Conservation (phyloP, 2,113 vertebrate genomes). For the Tetrax tetrax region DNA sequence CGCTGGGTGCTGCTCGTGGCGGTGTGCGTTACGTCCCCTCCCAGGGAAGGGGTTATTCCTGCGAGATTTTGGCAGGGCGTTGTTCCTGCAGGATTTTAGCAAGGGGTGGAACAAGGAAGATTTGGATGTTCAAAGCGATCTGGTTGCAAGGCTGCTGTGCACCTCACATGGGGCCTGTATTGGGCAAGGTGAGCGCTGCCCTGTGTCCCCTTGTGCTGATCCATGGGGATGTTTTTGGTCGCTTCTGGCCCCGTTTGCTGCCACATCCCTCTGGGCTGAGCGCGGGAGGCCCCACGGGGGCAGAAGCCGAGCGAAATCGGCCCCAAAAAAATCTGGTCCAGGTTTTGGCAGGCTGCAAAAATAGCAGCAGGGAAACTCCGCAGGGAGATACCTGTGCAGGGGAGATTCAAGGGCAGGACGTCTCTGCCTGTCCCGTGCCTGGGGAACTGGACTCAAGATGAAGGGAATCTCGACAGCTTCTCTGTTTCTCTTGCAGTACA, state of each 20-base stretch:
- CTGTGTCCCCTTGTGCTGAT: fast-evolving
- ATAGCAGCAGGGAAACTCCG: neutral
- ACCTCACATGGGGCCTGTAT: too few species aligned
- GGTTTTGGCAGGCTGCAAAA: constrained; percentile 38
- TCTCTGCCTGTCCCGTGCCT: neutral
- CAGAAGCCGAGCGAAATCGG: neutral
- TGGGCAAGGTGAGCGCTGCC: neutral
- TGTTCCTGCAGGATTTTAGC: neutral
- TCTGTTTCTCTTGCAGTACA: constrained; percentile 78
- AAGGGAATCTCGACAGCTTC: neutral
- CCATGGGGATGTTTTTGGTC: fast-evolving
- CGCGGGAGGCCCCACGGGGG: neutral
- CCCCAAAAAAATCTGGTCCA: constrained; percentile 43
- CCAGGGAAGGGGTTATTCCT: neutral
- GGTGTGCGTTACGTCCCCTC: neutral
- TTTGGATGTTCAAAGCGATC: neutral
- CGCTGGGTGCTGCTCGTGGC: neutral
- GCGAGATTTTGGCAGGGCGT: neutral
- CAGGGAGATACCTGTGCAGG: neutral
- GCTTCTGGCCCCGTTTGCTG: neutral
- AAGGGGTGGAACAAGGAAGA: neutral
- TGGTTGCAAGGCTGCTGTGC: neutral
- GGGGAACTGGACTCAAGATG: fast-evolving
- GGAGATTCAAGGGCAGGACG: constrained; percentile 7
- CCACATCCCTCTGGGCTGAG: neutral